These are phyloP conservation scores for Cheiracanthium punctorium DNA, from an alignment of 2,888 invertebrate species.

Conservation along the genomic window DNA sequence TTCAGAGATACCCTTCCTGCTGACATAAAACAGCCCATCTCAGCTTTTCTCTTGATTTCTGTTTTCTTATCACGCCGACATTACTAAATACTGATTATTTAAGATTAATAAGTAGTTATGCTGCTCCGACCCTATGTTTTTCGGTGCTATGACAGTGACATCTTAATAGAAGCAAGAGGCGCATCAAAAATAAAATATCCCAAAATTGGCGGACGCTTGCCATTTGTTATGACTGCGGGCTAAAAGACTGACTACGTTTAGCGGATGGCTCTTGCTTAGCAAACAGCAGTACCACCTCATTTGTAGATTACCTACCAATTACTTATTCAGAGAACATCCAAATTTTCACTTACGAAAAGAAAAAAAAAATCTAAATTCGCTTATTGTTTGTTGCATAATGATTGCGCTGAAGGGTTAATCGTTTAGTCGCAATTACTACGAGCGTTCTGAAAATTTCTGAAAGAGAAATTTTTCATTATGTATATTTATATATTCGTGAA, in stretches of 20 bases:
- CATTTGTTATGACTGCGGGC: constrained; percentile 9
- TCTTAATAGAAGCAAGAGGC: background rate
- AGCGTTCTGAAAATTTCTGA: too few species aligned
- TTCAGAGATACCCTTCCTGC: background rate
- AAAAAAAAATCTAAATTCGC: too few species aligned
- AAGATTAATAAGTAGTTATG: constrained; percentile 23
- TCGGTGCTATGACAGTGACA: constrained; percentile 18
- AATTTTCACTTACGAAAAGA: too few species aligned
- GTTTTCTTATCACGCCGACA: constrained; percentile 13
- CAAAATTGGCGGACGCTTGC: background rate
- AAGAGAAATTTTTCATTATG: too few species aligned
- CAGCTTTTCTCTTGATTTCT: background rate
- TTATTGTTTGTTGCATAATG: too few species aligned
- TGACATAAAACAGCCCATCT: background rate
- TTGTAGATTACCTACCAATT: background rate
- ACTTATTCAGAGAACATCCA: too few species aligned
- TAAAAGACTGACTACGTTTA: background rate
- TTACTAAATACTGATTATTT: constrained; percentile 22
- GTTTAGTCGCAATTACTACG: too few species aligned
- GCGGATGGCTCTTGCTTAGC: background rate
- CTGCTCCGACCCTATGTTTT: constrained; percentile 14
- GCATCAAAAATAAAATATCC: background rate
- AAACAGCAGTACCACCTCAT: background rate
- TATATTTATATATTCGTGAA: too few species aligned
- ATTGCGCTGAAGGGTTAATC: too few species aligned